These are phyloP conservation scores for Tiliacea aurago DNA, from an alignment of 2,888 invertebrate genomes.

Conservation along the genomic window DNA sequence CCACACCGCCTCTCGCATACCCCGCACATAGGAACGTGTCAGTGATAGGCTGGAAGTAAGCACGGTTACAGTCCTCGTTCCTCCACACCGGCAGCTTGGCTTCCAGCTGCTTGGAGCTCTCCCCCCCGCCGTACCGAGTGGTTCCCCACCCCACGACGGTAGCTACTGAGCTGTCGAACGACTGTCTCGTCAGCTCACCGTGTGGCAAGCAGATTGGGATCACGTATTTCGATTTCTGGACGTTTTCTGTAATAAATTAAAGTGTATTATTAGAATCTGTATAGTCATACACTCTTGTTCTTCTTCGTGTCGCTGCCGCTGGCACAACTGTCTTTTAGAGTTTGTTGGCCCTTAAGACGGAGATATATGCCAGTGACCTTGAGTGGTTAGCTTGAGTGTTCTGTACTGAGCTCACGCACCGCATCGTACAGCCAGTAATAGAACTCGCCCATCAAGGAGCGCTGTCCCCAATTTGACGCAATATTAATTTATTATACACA, in stretches of 20 bases:
- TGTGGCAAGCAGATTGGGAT: constrained; percentile 96
- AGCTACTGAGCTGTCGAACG: constrained; percentile 94
- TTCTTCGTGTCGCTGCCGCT: neutral
- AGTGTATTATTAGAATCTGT: neutral
- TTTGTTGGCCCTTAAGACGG: too few relatives aligned
- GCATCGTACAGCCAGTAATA: too few relatives aligned
- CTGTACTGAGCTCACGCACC: too few relatives aligned
- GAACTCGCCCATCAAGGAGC: too few relatives aligned
- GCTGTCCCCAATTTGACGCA: too few relatives aligned
- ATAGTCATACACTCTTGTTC: neutral
- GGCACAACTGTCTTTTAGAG: neutral
- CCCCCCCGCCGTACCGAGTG: constrained; percentile 96
- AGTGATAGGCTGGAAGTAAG: constrained; percentile 98
- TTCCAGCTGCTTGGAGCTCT: constrained; percentile 96
- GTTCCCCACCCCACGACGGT: constrained; percentile 98
- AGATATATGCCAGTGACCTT: too few relatives aligned
- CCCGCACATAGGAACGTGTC: constrained; percentile 97
- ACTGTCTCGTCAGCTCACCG: constrained; percentile 87
- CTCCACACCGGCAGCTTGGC: constrained; percentile 96
- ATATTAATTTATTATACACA: too few relatives aligned
- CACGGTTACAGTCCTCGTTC: constrained; percentile 96
- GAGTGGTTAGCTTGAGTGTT: too few relatives aligned
- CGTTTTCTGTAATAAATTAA: constrained; percentile 89
- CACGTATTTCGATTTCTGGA: constrained; percentile 95
- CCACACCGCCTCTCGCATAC: constrained; percentile 96